Evolutionary conservation across 2,888 invertebrate species (phyloP).

Genomic region (Eurytoma californica): DNA sequence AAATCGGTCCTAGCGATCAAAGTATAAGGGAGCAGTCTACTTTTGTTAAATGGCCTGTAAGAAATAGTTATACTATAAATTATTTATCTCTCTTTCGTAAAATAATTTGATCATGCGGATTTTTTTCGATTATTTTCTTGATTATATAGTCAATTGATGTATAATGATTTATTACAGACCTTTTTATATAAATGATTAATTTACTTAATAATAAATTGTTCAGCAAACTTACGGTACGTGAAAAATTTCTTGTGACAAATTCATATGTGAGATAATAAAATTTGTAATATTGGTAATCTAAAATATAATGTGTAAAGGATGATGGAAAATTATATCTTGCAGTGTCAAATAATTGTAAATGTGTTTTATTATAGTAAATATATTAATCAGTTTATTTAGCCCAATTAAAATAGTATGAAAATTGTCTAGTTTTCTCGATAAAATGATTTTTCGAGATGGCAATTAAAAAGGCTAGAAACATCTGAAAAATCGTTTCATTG

Average conservation of each 20-base stretch:
- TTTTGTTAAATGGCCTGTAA: neutral
- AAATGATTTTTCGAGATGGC: too few relatives aligned
- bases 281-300: neutral
- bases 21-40: neutral
- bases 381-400: too few relatives aligned
- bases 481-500: too few relatives aligned
- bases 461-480: too few relatives aligned
- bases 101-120: neutral
- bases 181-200: neutral
- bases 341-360: neutral
- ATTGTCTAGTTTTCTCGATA: too few relatives aligned
- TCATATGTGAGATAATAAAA: neutral
- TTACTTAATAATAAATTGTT: constrained; percentile 12
- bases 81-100: neutral
- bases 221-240: constrained; percentile 3
- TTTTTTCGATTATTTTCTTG: neutral
- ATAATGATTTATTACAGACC: constrained; percentile 13
- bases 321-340: constrained; percentile 21
- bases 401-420: too few relatives aligned
- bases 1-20: neutral
- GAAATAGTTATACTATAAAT: neutral
- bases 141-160: neutral
- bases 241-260: neutral
- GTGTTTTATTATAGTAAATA: too few relatives aligned
- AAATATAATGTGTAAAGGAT: neutral